Evolutionary conservation across 2,797 vertebrate species (phyloP).

Genomic region (Rhinella marina): DNA sequence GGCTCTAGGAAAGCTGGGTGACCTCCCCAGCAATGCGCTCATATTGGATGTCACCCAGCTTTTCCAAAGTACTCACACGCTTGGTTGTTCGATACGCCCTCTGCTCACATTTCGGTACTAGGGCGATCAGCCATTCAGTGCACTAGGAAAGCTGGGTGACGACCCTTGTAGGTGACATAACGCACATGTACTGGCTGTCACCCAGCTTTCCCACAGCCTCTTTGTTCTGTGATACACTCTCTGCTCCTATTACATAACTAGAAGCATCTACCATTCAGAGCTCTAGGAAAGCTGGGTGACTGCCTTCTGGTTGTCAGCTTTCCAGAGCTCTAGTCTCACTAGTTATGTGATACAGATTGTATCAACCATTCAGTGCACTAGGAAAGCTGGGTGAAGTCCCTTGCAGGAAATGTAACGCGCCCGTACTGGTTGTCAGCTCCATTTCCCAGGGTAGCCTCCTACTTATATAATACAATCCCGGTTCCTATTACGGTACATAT

Average conservation of each 20-base stretch:
- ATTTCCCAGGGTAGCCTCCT: no score
- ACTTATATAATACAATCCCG: no score
- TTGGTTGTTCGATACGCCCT: no score
- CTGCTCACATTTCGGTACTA: background rate
- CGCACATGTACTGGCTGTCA: background rate
- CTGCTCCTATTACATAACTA: no score
- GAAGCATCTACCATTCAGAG: no score
- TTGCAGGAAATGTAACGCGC: background rate
- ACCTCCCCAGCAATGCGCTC: background rate
- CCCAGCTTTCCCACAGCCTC: no score
- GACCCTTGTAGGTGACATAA: background rate
- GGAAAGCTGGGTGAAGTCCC: background rate
- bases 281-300: no score
- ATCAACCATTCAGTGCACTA: background rate
- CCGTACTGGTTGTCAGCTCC: no score
- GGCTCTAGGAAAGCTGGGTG: background rate
- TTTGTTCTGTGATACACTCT: no score
- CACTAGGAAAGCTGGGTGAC: background rate
- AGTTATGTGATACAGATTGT: background rate
- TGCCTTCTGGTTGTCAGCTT: background rate
- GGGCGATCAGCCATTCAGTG: background rate
- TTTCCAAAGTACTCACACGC: background rate
- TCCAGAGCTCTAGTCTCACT: background rate
- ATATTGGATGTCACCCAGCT: background rate
- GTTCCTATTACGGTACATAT: no score